Conservation (phyloP, 1,140 invertebrate genomes). For the Drosophila sp. region DNA sequence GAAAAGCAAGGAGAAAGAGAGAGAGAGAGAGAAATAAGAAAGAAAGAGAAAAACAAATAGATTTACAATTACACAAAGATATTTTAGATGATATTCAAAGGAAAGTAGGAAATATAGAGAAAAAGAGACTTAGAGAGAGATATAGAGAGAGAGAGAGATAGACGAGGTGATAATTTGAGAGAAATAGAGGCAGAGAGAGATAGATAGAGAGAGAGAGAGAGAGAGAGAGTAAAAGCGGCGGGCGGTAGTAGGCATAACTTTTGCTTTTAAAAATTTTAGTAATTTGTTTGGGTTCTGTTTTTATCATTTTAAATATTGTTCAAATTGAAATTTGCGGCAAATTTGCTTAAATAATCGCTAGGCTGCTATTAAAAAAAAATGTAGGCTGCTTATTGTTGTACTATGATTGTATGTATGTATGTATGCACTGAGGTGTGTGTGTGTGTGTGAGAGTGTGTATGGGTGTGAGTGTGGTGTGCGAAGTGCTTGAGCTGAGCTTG, state of each 20-base stretch:
- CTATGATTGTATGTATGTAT: constrained; percentile 38
- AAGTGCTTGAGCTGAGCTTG: constrained; percentile 5
- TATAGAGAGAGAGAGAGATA: constrained; percentile 15
- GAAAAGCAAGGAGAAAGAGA: constrained; percentile 37
- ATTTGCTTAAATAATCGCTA: constrained; percentile 26
- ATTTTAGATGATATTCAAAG: constrained; percentile 25
- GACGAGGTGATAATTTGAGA: constrained; percentile 2
- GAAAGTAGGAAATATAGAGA: constrained; percentile 49
- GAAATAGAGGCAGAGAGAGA: constrained; percentile 43
- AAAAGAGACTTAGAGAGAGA: constrained; percentile 24
- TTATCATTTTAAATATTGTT: constrained; percentile 40
- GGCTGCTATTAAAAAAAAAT: constrained; percentile 1
- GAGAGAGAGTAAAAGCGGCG: constrained; percentile 72
- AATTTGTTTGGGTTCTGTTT: constrained; percentile 33
- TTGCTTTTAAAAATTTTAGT: constrained; percentile 46
- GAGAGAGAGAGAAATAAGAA: constrained; percentile 44
- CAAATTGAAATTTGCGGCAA: constrained; percentile 38
- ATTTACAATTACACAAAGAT: constrained; percentile 44
- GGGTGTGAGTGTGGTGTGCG: not conserved
- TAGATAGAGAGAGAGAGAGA: constrained; percentile 50
- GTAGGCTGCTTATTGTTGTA: constrained; percentile 13
- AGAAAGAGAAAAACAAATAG: constrained; percentile 12
- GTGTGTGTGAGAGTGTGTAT: not conserved
- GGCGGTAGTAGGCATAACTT: constrained; percentile 78
- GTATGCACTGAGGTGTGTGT: constrained; percentile 10